phyloP scores from a whole-genome alignment of 2,888 invertebrate genomes.

The Plutella xylostella region DNA sequence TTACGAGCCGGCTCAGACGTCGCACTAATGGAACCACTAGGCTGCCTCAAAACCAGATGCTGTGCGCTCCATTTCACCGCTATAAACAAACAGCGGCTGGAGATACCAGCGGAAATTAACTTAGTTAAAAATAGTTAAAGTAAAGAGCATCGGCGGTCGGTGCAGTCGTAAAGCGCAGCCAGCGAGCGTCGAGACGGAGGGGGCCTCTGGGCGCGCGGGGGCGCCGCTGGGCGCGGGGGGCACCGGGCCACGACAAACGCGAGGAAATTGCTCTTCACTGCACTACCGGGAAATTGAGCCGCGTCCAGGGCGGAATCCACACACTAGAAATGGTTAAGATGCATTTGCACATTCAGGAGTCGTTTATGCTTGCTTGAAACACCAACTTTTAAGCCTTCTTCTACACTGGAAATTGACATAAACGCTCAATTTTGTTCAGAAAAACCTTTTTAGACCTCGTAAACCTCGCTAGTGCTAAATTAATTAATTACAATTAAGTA shows the following conservation, averaged over 20 bases:
- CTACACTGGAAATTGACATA: no score
- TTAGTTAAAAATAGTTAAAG: conserved; percentile 6
- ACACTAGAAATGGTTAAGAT: conserved; percentile 21
- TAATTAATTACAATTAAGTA: no score
- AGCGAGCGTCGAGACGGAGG: neutral
- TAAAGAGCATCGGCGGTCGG: neutral
- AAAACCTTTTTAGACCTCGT: no score
- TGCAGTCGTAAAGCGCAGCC: conserved; percentile 4
- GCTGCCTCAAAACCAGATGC: conserved; percentile 1
- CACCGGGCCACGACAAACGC: conserved; percentile 35
- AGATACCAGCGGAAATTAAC: neutral
- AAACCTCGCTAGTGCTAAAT: no score
- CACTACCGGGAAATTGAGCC: conserved; percentile 50
- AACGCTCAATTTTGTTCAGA: no score
- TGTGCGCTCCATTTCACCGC: no score
- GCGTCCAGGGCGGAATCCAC: conserved; percentile 39
- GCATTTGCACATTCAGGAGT: no score
- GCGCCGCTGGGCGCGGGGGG: no score
- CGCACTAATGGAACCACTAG: neutral
- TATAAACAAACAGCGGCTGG: neutral
- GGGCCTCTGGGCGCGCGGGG: neutral
- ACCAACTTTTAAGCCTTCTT: no score
- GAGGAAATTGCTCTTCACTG: conserved; percentile 48
- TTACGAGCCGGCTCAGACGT: neutral
- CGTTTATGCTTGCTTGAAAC: no score